These are phyloP conservation scores for Stenodera caucasica DNA, from an alignment of 2,888 invertebrate species.

Conservation along the genomic window DNA sequence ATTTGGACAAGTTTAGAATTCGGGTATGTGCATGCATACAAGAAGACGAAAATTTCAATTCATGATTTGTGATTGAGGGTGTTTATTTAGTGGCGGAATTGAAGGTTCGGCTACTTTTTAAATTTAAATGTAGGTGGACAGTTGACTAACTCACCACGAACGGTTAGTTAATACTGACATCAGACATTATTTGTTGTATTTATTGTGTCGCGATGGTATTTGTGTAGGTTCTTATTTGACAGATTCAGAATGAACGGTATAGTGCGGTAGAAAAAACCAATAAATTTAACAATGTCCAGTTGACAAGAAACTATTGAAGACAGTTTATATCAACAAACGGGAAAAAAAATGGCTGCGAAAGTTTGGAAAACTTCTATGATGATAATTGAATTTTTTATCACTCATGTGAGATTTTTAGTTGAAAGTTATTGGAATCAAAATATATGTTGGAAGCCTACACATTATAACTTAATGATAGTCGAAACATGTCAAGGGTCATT, in stretches of 20 bases:
- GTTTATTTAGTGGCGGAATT: neutral
- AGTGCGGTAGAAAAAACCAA: conserved; percentile 11
- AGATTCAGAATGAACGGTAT: conserved; percentile 14
- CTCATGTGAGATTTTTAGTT: too few species aligned
- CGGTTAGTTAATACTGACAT: conserved; percentile 21
- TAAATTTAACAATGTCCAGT: conserved; percentile 2
- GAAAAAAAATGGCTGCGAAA: too few species aligned
- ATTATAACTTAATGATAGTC: neutral
- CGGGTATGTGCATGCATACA: neutral
- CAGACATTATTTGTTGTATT: conserved; percentile 17
- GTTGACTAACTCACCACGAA: conserved; percentile 17
- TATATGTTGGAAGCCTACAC: too few species aligned
- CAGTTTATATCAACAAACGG: neutral
- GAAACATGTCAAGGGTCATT: conserved; percentile 18
- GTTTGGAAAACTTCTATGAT: neutral
- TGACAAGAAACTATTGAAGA: neutral
- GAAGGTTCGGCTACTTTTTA: conserved; percentile 14
- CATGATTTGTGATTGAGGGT: neutral
- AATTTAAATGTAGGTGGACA: conserved; percentile 15
- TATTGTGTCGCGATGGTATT: conserved; percentile 8
- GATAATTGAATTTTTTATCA: neutral
- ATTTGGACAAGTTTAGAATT: neutral
- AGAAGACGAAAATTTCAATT: neutral
- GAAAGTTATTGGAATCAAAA: too few species aligned
- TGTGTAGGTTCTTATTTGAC: conserved; percentile 21